Percentiles rank a stretch among this genome's conserved stretches.
phyloP scores from a whole-genome alignment of 2,113 vertebrate species.

The Cryptotis parvus region DNA sequence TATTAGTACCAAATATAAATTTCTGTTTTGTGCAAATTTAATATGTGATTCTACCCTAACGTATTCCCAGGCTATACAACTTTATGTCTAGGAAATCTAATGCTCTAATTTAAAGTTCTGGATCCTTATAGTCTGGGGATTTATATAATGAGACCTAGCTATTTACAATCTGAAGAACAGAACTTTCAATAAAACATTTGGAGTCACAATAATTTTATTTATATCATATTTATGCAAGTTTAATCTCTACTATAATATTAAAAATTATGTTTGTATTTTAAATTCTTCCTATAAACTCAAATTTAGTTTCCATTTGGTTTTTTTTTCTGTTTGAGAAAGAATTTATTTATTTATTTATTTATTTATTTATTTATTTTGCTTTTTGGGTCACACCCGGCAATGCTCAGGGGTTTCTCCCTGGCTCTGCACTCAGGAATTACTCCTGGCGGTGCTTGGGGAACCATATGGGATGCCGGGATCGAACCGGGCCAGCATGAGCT shows the following conservation, averaged over 20 bases:
- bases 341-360: too few relatives aligned
- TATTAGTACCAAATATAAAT: conserved; percentile 5
- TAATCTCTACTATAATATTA: background rate
- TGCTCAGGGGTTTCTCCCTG: too few relatives aligned
- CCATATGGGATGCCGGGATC: too few relatives aligned
- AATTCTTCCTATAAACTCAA: background rate
- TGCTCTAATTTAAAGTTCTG: background rate
- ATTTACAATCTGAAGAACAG: background rate
- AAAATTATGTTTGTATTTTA: background rate
- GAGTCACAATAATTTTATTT: conserved; percentile 13
- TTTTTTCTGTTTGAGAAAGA: too few relatives aligned
- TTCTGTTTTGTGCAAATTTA: conserved; percentile 41
- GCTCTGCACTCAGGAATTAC: too few relatives aligned
- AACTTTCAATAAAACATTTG: background rate
- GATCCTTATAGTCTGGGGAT: too few relatives aligned
- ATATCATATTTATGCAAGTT: background rate
- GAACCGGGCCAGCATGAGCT: too few relatives aligned
- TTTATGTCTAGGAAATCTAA: background rate
- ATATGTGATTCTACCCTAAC: background rate
- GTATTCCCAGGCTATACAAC: background rate
- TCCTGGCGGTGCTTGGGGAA: too few relatives aligned
- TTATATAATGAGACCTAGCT: background rate
- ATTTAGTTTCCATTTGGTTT: background rate
- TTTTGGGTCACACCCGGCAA: too few relatives aligned
- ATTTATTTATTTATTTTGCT: too few relatives aligned